Evolutionary conservation across 2,113 vertebrate genomes (phyloP).

Genomic region (Nestor notabilis): DNA sequence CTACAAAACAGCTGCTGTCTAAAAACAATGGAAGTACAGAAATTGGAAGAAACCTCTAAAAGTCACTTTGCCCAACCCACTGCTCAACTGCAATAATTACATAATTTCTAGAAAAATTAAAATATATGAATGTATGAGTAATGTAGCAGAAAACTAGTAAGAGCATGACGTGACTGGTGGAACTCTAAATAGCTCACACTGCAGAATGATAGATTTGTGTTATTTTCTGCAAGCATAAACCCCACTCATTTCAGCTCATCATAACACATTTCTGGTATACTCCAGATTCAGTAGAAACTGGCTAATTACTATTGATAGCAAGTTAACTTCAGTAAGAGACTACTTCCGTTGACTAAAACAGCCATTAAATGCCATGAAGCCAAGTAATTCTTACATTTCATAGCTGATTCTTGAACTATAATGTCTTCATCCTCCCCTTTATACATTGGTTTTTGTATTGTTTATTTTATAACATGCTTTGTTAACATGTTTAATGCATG

Average conservation of each 20-base stretch:
- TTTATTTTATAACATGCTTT: background rate
- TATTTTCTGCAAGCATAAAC: background rate
- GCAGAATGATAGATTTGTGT: background rate
- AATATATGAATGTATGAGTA: background rate
- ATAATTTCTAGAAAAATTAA: background rate
- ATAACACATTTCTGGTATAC: background rate
- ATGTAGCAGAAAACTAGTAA: background rate
- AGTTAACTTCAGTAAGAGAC: background rate
- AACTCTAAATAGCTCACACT: background rate
- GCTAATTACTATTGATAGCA: background rate
- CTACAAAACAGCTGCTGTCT: background rate
- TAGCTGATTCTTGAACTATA: background rate
- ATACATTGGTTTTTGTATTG: background rate
- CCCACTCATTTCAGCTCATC: background rate
- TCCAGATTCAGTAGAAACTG: background rate
- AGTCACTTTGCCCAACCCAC: background rate
- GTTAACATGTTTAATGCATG: background rate
- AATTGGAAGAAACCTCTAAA: background rate
- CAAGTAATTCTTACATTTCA: background rate
- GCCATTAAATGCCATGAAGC: background rate
- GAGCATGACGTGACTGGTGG: background rate
- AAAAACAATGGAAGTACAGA: background rate
- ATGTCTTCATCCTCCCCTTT: background rate
- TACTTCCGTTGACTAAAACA: background rate
- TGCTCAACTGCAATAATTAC: background rate